Evolutionary conservation across 2,888 invertebrate species (phyloP), one percentile per base, ranked within the genome.

Genomic region (Tipula lateralis): DNA sequence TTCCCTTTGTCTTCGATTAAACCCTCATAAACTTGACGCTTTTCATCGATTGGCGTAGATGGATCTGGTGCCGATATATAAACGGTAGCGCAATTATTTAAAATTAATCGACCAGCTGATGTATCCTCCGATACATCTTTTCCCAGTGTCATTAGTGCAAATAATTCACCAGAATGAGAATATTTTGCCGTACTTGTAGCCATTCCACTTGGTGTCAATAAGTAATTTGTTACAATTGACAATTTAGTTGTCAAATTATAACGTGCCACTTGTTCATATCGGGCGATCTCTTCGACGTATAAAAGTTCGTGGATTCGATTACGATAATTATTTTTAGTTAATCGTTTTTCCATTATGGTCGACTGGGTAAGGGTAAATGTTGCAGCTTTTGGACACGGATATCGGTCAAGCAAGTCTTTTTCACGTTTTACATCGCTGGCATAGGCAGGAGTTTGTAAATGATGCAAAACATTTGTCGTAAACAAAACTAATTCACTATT

Each of bases 111-210:
- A 0, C 96, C 96, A 83, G 95, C 95, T 12, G 95, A 93, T 2
- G 96, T 95, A 88, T 96, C 96, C 88, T 96, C 96, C 0, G 95
- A 95, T 81, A 96, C 91, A 87, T 94, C 94, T 87, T 94, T 94
- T 29, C 93, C 93, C 66, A 96, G 89, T 84, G 92, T 92, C 90
- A 96, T 92, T 85, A 94, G 91, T 6, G 94, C 96, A 90, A 95
- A 96, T 34, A 96, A 90, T 89, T 96, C 95, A 16, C 95, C 95
- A 24, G 93, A 92, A 87, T 93, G 92, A 0, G 95, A 94, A 89
- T 95, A 96, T 89, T 95, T 95, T 6, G 95, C 94, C 0, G 94
- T 93, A 85, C 93, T 94, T 1, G 93, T 93, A 0, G 93, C 93
- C 89, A 93, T 93, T 84, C 93, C 93, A 83, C 92, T 93, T 0